Evolutionary conservation across 2,797 vertebrate species (phyloP).

Genomic region (Melopsittacus undulatus): DNA sequence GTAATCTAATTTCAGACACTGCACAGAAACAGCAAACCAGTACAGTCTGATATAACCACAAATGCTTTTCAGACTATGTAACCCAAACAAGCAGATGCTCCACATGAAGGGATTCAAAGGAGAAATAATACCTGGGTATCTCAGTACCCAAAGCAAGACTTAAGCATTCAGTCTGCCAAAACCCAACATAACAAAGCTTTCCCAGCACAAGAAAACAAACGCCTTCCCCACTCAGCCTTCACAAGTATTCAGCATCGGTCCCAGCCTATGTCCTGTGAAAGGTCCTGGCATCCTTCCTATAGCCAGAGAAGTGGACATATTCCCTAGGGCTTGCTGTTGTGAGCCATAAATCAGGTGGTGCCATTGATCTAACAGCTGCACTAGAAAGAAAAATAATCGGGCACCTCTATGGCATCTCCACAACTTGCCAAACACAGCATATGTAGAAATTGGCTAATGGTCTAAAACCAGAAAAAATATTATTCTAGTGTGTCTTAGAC

Average conservation of each 20-base stretch:
- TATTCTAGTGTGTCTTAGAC: background rate
- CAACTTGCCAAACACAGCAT: background rate
- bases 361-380: background rate
- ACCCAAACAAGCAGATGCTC: background rate
- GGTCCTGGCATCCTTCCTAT: background rate
- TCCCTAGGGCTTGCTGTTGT: rapidly evolving
- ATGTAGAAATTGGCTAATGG: slow-evolving; percentile 37
- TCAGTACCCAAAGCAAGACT: background rate
- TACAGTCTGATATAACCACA: background rate
- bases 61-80: background rate
- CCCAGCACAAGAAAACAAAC: background rate
- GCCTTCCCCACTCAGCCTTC: rapidly evolving
- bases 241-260: background rate
- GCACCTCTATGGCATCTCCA: background rate
- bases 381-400: background rate
- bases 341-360: background rate
- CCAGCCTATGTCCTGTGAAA: background rate
- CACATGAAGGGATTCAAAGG: background rate
- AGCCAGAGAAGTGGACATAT: background rate
- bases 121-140: background rate
- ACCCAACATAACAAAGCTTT: background rate
- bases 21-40: background rate
- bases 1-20: background rate
- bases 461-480: slow-evolving; percentile 45
- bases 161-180: background rate